phyloP scores from a whole-genome alignment of 2,797 vertebrate genomes.

The Hapalemur alaotrensis region DNA sequence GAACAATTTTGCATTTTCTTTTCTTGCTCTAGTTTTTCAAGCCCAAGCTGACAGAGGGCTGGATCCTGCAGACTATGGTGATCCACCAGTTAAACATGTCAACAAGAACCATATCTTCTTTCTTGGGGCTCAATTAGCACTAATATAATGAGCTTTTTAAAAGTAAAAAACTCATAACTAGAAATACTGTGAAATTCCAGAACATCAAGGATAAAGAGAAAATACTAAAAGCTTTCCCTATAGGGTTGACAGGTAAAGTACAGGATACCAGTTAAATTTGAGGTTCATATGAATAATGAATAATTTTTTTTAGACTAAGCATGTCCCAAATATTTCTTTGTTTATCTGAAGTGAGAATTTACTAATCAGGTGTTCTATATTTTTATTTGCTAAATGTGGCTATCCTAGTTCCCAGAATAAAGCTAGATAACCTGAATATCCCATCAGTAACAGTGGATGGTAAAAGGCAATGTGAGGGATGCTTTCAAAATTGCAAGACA shows the following conservation, averaged over 20 bases:
- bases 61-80: not conserved
- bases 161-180: not conserved
- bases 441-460: not conserved
- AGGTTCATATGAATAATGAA: not conserved
- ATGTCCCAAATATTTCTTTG: not conserved
- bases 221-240: not conserved
- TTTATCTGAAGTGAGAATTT: not conserved
- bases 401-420: not conserved
- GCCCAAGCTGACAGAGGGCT: not conserved
- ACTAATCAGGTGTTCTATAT: not conserved
- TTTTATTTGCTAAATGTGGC: not conserved
- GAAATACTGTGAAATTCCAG: slow-evolving; percentile 7
- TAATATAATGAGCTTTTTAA: not conserved
- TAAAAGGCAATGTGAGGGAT: not conserved
- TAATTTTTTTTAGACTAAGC: not conserved
- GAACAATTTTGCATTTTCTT: not conserved
- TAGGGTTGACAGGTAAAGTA: not conserved
- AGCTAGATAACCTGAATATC: not conserved
- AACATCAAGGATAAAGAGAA: not conserved
- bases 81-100: not conserved
- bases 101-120: not conserved
- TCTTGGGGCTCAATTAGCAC: not conserved
- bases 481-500: not conserved
- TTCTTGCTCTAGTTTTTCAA: not conserved
- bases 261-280: not conserved